Evolutionary conservation across 2,888 invertebrate genomes (phyloP).

Genomic region (Sinopyrophorus schimmeli): DNA sequence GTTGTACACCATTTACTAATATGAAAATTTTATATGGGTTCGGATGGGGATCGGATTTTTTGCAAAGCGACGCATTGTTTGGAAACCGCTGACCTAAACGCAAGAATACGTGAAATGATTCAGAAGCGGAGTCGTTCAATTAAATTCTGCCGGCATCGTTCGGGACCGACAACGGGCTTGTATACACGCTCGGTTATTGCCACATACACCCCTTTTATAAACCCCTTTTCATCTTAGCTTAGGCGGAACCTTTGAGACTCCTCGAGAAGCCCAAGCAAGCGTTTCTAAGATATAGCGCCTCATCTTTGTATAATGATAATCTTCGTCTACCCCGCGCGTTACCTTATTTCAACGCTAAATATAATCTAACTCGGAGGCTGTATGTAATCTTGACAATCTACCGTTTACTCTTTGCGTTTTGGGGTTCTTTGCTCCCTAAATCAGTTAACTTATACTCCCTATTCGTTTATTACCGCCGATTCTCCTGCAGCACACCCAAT

Average conservation of each 20-base stretch:
- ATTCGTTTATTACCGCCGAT: too few relatives aligned
- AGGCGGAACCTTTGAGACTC: slow-evolving; percentile 33
- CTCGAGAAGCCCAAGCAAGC: slow-evolving; percentile 33
- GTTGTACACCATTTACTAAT: too few relatives aligned
- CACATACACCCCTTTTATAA: slow-evolving; percentile 36
- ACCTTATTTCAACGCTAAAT: slow-evolving; percentile 43
- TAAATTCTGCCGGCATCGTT: slow-evolving; percentile 44
- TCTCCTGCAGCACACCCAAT: too few relatives aligned
- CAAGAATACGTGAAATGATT: slow-evolving; percentile 45
- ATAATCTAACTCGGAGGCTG: slow-evolving; percentile 37
- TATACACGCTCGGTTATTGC: slow-evolving; percentile 44
- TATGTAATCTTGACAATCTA: slow-evolving; percentile 27
- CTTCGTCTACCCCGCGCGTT: slow-evolving; percentile 38
- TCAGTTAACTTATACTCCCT: too few relatives aligned
- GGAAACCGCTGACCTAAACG: slow-evolving; percentile 35
- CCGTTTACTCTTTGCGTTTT: slow-evolving; percentile 26
- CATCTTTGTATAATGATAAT: slow-evolving; percentile 44
- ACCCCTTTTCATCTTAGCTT: slow-evolving; percentile 39
- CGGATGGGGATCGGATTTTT: too few relatives aligned
- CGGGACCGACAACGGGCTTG: slow-evolving; percentile 45
- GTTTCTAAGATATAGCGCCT: slow-evolving; percentile 31
- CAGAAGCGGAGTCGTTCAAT: slow-evolving; percentile 43
- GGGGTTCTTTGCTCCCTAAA: too few relatives aligned
- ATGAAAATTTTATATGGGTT: too few relatives aligned
- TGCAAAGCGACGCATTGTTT: too few relatives aligned